Evolutionary conservation across 2,797 vertebrate species (phyloP).

Genomic region (Cirrhinus molitorella): DNA sequence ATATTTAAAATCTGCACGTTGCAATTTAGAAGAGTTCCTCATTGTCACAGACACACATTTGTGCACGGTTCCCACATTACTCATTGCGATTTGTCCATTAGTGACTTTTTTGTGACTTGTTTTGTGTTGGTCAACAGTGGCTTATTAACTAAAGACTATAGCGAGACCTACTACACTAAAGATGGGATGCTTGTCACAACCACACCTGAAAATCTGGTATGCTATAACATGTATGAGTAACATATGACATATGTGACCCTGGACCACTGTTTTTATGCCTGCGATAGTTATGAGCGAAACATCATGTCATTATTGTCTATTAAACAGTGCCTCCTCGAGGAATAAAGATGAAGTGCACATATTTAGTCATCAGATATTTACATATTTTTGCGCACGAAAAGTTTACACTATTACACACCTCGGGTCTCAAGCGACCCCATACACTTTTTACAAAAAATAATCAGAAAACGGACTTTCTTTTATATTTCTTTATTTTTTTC

Average conservation of each 20-base stretch:
- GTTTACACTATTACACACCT: too few relatives aligned
- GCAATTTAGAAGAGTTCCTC: not conserved
- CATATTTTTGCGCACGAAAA: too few relatives aligned
- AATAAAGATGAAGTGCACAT: too few relatives aligned
- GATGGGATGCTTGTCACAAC: constrained; percentile 73
- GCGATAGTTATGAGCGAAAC: too few relatives aligned
- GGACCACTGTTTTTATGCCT: too few relatives aligned
- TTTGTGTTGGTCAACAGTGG: constrained; percentile 65
- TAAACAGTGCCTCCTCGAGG: too few relatives aligned
- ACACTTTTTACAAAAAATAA: too few relatives aligned
- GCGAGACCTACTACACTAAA: constrained; percentile 75
- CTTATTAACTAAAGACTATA: constrained; percentile 75
- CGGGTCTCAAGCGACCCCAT: too few relatives aligned
- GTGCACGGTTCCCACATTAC: not conserved
- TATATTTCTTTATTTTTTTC: too few relatives aligned
- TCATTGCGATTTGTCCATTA: not conserved
- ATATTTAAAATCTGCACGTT: not conserved
- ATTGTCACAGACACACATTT: not conserved
- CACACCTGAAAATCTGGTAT: constrained; percentile 74
- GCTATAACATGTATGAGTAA: constrained; percentile 41
- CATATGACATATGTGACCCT: not conserved
- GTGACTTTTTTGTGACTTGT: not conserved
- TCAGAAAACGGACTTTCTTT: too few relatives aligned
- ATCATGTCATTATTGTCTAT: too few relatives aligned
- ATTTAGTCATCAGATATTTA: too few relatives aligned